Conservation (phyloP, 2,888 invertebrate species). For the Pterobdella sp. region DNA sequence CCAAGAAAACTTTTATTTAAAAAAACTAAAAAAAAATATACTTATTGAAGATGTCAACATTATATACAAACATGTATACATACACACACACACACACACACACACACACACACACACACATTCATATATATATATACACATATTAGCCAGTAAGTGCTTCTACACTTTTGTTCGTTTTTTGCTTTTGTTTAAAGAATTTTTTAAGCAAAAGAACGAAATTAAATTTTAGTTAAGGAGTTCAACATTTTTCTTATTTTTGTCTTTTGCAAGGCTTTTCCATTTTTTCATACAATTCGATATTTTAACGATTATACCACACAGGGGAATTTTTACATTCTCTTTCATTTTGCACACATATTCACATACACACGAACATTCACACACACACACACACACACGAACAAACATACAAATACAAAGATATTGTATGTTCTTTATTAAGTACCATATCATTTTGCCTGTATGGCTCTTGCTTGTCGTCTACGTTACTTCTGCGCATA, state of each 20-base stretch:
- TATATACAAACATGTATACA: not conserved
- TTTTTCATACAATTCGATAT: conserved; percentile 11
- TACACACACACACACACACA: not conserved
- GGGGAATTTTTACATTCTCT: conserved; percentile 3
- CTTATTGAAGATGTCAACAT: not conserved
- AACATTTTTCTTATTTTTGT: not conserved
- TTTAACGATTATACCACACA: not conserved
- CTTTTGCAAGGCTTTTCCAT: conserved; percentile 1
- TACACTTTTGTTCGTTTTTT: conserved; percentile 5
- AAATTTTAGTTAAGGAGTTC: conserved; percentile 8
- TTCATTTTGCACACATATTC: not conserved
- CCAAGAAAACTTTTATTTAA: not conserved
- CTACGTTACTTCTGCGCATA: too few species aligned
- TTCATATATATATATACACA: not conserved
- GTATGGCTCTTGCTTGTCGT: too few species aligned
- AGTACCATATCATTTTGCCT: too few species aligned
- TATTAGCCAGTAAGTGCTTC: conserved; percentile 14
- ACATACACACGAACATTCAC: not conserved
- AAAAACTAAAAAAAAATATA: not conserved
- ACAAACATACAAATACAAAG: conserved; percentile 2
- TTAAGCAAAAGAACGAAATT: not conserved
- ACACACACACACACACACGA: not conserved
- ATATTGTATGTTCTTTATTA: too few species aligned
- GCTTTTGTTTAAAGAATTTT: not conserved
- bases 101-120: not conserved